Percentiles rank a stretch among this genome's conserved stretches.
phyloP scores from a whole-genome alignment of 2,113 vertebrate genomes.

The Macrotis lagotis region DNA sequence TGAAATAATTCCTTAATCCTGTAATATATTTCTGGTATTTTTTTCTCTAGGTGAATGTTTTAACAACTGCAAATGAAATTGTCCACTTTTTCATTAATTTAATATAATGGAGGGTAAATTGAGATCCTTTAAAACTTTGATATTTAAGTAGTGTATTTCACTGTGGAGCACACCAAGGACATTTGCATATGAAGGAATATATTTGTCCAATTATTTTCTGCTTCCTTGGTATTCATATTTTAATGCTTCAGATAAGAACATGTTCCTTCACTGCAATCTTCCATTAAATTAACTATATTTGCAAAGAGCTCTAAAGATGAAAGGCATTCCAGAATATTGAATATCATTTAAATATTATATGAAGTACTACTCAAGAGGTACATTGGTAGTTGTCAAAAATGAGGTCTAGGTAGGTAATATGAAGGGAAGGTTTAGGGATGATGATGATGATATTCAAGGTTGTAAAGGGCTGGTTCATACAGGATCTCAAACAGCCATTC shows the following conservation, averaged over 20 bases:
- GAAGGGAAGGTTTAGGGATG: conserved; percentile 5
- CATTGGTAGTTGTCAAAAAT: conserved; percentile 45
- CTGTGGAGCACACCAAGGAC: background rate
- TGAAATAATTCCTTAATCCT: too few species aligned
- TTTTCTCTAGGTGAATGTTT: conserved; percentile 8
- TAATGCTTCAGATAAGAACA: conserved; percentile 63
- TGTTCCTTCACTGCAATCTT: conserved; percentile 63
- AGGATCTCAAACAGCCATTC: background rate
- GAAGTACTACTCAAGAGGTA: conserved; percentile 64
- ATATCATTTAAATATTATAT: conserved; percentile 76
- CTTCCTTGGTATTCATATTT: conserved; percentile 17
- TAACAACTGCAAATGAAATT: background rate
- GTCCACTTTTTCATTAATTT: conserved; percentile 11
- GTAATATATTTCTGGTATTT: background rate
- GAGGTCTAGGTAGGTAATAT: background rate
- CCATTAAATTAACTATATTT: conserved; percentile 78
- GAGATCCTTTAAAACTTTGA: background rate
- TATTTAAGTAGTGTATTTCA: conserved; percentile 33
- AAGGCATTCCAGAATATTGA: conserved; percentile 72
- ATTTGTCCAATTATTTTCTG: conserved; percentile 55
- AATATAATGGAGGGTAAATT: background rate
- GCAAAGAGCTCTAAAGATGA: conserved; percentile 70
- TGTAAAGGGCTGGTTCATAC: background rate
- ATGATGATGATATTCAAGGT: conserved; percentile 28
- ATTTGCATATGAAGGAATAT: conserved; percentile 55